phyloP scores from a whole-genome alignment of 2,797 vertebrate species.

The Acropternis orthonyx region DNA sequence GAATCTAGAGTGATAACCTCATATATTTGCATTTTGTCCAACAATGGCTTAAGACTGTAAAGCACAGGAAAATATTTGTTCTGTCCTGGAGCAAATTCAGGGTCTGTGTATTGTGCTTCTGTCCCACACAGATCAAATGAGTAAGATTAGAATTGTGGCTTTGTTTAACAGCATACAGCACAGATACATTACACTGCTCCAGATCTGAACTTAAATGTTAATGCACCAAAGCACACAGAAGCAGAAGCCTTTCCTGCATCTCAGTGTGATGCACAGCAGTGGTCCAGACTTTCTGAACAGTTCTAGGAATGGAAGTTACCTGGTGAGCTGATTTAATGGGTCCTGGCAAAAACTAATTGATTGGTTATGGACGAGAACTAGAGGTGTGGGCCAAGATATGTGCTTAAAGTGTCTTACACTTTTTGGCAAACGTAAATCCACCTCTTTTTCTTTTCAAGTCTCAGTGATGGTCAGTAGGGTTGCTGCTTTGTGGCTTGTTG shows the following conservation, averaged over 20 bases:
- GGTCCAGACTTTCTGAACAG: background rate
- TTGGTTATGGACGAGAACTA: background rate
- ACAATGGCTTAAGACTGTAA: background rate
- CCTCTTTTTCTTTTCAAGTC: background rate
- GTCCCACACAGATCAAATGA: background rate
- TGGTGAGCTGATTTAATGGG: background rate
- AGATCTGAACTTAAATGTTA: background rate
- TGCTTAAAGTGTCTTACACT: background rate
- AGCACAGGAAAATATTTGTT: background rate
- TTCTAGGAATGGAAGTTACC: conserved; percentile 1
- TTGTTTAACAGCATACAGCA: background rate
- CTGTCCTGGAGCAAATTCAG: background rate
- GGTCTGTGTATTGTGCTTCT: conserved; percentile 7
- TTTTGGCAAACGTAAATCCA: background rate
- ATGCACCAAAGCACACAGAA: background rate
- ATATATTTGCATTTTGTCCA: conserved; percentile 1
- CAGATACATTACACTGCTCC: background rate
- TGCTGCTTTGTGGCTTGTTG: background rate
- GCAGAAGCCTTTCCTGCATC: conserved; percentile 2
- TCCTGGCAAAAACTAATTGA: background rate
- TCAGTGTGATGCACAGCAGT: background rate
- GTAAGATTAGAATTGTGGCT: conserved; percentile 11
- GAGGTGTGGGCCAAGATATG: background rate
- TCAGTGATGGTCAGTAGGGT: background rate
- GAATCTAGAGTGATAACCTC: background rate